Evolutionary conservation across 2,888 invertebrate genomes (phyloP).

Genomic region (Eurytoma californica): DNA sequence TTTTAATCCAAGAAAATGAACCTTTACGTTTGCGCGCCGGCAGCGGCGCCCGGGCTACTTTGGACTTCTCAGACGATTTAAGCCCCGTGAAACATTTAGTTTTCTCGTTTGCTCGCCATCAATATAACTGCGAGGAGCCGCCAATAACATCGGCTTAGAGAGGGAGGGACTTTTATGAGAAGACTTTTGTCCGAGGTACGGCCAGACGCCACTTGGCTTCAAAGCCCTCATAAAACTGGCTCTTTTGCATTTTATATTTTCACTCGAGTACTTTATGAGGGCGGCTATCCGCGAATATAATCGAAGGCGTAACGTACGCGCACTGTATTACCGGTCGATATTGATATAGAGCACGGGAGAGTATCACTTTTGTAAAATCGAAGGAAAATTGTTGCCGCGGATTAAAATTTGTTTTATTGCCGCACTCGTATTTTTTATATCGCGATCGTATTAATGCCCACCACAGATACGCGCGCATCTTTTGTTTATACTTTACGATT

Average conservation of each 20-base stretch:
- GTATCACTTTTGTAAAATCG: background rate
- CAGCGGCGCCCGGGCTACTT: background rate
- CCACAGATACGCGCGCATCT: no score
- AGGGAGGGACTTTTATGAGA: conserved; percentile 38
- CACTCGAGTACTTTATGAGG: conserved; percentile 40
- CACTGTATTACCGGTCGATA: conserved; percentile 24
- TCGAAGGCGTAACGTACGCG: conserved; percentile 31
- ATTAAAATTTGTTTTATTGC: no score
- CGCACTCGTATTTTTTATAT: no score
- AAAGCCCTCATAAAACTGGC: conserved; percentile 39
- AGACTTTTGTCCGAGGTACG: conserved; percentile 35
- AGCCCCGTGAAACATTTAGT: conserved; percentile 28
- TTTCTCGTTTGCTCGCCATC: conserved; percentile 37
- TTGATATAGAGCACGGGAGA: conserved; percentile 31
- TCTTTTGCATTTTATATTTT: conserved; percentile 48
- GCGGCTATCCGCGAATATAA: conserved; percentile 34
- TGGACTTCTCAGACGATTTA: conserved; percentile 4
- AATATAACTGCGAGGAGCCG: conserved; percentile 23
- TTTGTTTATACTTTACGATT: no score
- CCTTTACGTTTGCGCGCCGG: background rate
- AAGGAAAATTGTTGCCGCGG: no score
- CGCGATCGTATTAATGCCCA: no score
- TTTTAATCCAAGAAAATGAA: conserved; percentile 12
- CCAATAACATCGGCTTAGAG: conserved; percentile 44
- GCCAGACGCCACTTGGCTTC: background rate